phyloP scores from a whole-genome alignment of 2,888 invertebrate species.

The Lithophane socia region DNA sequence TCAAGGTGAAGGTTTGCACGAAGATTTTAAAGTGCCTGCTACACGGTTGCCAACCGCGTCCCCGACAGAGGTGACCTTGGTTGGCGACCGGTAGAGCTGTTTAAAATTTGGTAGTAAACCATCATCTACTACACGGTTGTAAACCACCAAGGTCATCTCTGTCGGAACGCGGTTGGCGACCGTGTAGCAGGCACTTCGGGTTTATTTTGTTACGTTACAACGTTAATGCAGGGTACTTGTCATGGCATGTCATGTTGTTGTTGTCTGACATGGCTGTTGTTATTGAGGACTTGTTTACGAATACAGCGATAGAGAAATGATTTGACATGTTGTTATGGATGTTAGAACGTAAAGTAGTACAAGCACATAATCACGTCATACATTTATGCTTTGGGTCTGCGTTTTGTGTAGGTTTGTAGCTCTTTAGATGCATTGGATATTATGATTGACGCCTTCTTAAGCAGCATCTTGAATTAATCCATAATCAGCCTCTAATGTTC shows the following conservation, averaged over 20 bases:
- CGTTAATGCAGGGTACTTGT: conserved; percentile 25
- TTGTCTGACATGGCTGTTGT: conserved; percentile 3
- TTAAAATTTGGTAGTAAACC: no score
- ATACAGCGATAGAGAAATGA: conserved; percentile 9
- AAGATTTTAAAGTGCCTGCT: conserved; percentile 35
- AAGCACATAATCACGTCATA: neutral
- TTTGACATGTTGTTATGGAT: conserved; percentile 19
- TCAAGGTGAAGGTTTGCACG: conserved; percentile 65
- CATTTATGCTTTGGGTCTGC: neutral
- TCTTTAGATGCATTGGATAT: neutral
- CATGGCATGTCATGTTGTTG: conserved; percentile 19
- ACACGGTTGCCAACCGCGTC: no score
- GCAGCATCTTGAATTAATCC: neutral
- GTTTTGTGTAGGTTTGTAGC: neutral
- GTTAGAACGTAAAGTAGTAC: neutral
- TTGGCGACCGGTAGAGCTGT: no score
- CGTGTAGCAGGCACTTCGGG: neutral
- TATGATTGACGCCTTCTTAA: no score
- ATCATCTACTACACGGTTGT: no score
- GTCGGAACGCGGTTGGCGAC: no score
- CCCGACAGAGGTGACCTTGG: no score
- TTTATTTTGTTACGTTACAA: conserved; percentile 51
- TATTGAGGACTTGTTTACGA: conserved; percentile 38
- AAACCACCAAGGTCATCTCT: no score
- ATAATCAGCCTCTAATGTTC: no score